phyloP scores from a whole-genome alignment of 2,888 invertebrate species.

The Silvanus unidentatus region DNA sequence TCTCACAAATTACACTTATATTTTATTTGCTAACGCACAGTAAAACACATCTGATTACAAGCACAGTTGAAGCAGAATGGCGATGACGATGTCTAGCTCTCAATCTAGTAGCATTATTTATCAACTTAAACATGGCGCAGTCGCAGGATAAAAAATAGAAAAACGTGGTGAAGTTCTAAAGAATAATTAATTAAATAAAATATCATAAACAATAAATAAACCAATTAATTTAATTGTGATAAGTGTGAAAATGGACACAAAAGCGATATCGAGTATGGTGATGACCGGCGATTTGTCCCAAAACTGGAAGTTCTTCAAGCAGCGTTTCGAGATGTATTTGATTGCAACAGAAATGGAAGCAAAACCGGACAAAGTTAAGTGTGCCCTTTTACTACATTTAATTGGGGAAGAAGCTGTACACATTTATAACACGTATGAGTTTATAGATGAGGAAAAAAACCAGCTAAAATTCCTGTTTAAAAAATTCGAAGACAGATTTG shows the following conservation, averaged over 20 bases:
- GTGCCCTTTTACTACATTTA: slow-evolving; percentile 1
- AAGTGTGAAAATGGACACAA: slow-evolving; percentile 2
- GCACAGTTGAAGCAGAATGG: too few relatives aligned
- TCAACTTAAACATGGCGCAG: too few relatives aligned
- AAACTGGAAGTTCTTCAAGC: neutral
- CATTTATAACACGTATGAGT: neutral
- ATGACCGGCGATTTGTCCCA: neutral
- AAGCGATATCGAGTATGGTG: neutral
- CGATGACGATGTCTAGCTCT: too few relatives aligned
- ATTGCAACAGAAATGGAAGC: neutral
- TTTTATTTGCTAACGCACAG: too few relatives aligned
- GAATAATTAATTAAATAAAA: too few relatives aligned
- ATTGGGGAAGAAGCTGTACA: neutral
- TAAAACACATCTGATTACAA: too few relatives aligned
- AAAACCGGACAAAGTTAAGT: neutral
- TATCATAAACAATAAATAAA: too few relatives aligned
- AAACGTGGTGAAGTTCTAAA: too few relatives aligned
- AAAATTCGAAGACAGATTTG: neutral
- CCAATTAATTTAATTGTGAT: too few relatives aligned
- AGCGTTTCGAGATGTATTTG: neutral
- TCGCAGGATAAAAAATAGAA: too few relatives aligned
- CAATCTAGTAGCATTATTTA: too few relatives aligned
- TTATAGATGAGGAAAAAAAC: neutral
- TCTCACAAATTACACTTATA: too few relatives aligned
- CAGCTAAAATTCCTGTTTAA: neutral